phyloP scores from a whole-genome alignment of 2,113 vertebrate species.

The Ailurus styani region DNA sequence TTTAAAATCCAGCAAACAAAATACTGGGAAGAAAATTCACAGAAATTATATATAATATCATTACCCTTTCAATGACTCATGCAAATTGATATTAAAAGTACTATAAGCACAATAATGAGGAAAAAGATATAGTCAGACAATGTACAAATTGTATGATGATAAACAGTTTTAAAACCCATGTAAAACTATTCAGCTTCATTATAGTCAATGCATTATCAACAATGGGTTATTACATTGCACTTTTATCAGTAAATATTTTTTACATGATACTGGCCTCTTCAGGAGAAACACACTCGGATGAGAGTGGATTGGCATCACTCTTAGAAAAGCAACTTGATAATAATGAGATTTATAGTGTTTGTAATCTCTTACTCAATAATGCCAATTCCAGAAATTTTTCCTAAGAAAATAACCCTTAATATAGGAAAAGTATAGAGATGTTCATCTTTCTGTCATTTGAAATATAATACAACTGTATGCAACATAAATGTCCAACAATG shows the following conservation, averaged over 20 bases:
- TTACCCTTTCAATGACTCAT: neutral
- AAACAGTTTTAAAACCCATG: neutral
- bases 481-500: neutral
- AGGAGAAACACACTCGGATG: neutral
- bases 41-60: neutral
- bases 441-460: constrained; percentile 14
- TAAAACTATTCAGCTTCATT: neutral
- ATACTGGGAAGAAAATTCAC: neutral
- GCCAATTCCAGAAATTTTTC: neutral
- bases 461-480: neutral
- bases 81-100: neutral
- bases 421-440: neutral
- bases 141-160: neutral
- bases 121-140: neutral
- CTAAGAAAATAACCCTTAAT: neutral
- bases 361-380: neutral
- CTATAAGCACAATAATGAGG: neutral
- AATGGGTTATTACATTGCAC: neutral
- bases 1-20: neutral
- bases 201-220: neutral
- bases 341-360: neutral
- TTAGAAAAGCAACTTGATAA: constrained; percentile 26
- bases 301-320: neutral
- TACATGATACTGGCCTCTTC: neutral
- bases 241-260: neutral